Evolutionary conservation across 2,888 invertebrate genomes (phyloP).

Genomic region (Nomada ruficornis): DNA sequence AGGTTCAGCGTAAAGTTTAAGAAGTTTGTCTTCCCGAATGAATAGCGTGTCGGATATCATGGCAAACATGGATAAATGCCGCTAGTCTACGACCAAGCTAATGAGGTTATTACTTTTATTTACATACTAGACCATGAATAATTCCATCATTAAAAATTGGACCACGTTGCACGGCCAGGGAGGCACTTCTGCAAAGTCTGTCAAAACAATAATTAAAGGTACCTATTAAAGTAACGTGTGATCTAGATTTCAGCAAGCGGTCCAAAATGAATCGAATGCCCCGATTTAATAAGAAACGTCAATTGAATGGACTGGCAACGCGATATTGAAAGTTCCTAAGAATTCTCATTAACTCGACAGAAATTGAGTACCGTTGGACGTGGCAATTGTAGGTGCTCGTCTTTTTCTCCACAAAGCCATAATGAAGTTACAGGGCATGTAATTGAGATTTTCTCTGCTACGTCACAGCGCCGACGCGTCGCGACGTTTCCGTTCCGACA

Average conservation of each 20-base stretch:
- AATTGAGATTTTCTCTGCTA: slow-evolving; percentile 8
- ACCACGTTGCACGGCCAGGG: too few relatives aligned
- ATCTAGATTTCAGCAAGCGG: not conserved
- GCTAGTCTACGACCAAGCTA: not conserved
- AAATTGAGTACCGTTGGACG: slow-evolving; percentile 6
- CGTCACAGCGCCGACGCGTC: not conserved
- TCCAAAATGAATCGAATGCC: not conserved
- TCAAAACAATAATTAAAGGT: not conserved
- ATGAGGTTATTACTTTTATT: slow-evolving; percentile 20
- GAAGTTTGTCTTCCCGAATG: slow-evolving; percentile 48
- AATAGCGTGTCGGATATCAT: slow-evolving; percentile 41
- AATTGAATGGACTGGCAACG: not conserved
- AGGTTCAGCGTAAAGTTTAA: slow-evolving; percentile 49
- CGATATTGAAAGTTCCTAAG: slow-evolving; percentile 2
- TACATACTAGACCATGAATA: slow-evolving; percentile 14
- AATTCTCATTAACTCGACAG: not conserved
- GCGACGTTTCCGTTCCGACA: not conserved
- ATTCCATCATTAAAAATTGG: slow-evolving; percentile 20
- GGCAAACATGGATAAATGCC: slow-evolving; percentile 24
- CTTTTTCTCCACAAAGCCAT: slow-evolving; percentile 1
- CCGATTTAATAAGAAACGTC: not conserved
- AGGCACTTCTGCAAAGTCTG: not conserved
- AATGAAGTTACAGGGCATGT: not conserved
- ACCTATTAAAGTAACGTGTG: not conserved
- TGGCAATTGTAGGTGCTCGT: not conserved